These are phyloP conservation scores for Galemys pyrenaicus DNA, from an alignment of 2,113 vertebrate genomes.

Conservation along the genomic window DNA sequence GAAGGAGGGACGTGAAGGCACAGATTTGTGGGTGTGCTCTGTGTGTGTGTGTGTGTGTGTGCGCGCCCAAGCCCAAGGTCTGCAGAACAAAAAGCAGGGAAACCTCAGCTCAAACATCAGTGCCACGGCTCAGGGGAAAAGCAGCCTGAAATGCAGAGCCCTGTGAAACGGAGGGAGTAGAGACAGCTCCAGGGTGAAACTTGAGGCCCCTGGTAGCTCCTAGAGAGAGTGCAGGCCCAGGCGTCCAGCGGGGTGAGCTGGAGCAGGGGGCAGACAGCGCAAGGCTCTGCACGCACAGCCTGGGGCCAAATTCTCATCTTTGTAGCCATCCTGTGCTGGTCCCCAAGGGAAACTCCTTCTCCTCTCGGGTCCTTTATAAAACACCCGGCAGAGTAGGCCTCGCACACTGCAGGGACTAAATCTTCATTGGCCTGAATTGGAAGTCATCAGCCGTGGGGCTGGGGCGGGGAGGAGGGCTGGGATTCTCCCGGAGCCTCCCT, in stretches of 20 bases:
- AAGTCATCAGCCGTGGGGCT: background rate
- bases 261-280: accelerated
- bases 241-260: background rate
- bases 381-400: background rate
- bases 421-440: background rate
- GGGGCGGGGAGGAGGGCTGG: background rate
- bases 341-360: background rate
- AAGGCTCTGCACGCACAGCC: no score
- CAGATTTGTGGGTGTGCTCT: background rate
- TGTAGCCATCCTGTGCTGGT: no score
- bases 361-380: background rate
- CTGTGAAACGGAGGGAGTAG: background rate
- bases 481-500: background rate
- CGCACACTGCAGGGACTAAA: background rate
- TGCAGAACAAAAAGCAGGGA: background rate
- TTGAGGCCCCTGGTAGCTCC: accelerated
- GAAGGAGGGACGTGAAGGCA: background rate
- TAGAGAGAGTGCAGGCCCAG: no score
- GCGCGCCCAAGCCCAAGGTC: background rate
- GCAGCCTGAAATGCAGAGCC: background rate
- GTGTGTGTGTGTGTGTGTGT: background rate
- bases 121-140: background rate
- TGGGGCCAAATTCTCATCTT: background rate
- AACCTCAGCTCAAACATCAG: background rate
- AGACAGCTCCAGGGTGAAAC: background rate